Conservation (phyloP, 1,140 invertebrate genomes). For the Drosophila rhopaloa region DNA sequence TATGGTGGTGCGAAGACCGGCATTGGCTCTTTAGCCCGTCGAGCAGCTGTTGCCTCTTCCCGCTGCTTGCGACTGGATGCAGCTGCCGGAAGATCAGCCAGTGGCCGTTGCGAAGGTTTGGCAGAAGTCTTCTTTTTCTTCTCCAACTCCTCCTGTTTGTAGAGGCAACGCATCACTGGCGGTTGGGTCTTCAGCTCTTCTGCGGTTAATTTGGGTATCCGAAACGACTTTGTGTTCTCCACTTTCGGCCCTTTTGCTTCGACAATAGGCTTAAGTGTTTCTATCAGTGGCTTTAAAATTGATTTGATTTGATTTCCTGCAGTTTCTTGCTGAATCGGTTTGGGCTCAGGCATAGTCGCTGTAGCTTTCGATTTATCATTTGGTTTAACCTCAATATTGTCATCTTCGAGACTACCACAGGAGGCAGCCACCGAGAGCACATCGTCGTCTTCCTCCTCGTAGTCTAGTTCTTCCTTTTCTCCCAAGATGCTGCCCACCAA, state of each 20-base stretch:
- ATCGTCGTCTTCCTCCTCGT: conserved; percentile 40
- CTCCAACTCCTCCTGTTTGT: neutral
- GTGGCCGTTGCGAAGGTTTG: neutral
- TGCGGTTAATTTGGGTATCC: neutral
- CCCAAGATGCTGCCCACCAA: conserved; percentile 10
- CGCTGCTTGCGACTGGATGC: neutral
- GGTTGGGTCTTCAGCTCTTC: conserved; percentile 7
- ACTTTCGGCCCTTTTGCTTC: too few relatives aligned
- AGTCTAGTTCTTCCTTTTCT: conserved; percentile 31
- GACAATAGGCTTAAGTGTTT: neutral
- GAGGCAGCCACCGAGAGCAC: conserved; percentile 47
- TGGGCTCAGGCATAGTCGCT: neutral
- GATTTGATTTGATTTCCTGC: neutral
- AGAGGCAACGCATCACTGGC: conserved; percentile 4
- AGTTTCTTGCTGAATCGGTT: neutral
- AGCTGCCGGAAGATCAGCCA: neutral
- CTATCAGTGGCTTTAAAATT: neutral
- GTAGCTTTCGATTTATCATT: neutral
- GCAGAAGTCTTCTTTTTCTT: too few relatives aligned
- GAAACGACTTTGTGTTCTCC: neutral
- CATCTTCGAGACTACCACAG: conserved; percentile 50
- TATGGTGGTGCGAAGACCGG: conserved; percentile 44
- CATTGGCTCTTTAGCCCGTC: neutral
- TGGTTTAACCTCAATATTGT: neutral
- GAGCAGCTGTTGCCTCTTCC: neutral